Conservation (phyloP, 2,113 vertebrate species). For the Ascaphus truei region DNA sequence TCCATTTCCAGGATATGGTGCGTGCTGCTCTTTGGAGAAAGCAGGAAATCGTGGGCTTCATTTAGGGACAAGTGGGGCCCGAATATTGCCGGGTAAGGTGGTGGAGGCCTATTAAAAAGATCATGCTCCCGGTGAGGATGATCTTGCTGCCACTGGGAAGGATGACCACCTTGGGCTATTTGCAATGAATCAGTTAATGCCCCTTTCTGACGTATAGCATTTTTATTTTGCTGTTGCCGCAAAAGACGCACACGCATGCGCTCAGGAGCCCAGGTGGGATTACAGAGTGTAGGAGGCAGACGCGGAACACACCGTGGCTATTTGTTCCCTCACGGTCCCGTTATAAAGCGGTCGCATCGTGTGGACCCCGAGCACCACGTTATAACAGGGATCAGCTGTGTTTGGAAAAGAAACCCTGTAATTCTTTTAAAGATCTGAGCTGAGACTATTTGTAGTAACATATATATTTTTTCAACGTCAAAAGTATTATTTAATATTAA, state of each 20-base stretch:
- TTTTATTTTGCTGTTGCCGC: constrained; percentile 90
- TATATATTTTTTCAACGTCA: no score
- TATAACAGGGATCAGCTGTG: no score
- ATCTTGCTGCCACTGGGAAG: constrained; percentile 78
- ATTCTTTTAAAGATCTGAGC: no score
- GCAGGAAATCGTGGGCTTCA: constrained; percentile 63
- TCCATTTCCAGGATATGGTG: constrained; percentile 64
- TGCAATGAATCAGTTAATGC: constrained; percentile 62
- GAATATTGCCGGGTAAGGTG: constrained; percentile 85
- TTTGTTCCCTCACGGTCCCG: no score
- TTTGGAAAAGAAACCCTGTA: no score
- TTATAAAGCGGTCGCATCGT: no score
- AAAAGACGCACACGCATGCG: constrained; percentile 91
- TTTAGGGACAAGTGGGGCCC: constrained; percentile 59
- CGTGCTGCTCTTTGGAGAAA: constrained; percentile 71
- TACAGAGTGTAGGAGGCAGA: no score
- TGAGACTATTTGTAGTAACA: no score
- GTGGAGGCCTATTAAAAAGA: constrained; percentile 81
- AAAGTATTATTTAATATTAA: no score
- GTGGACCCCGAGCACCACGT: no score
- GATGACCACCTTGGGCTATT: constrained; percentile 53
- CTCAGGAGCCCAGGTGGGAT: no score
- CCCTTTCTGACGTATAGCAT: constrained; percentile 80
- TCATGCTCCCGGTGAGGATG: constrained; percentile 52
- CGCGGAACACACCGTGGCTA: no score